Conservation (phyloP, 2,888 invertebrate genomes). For the Calliphora vomitoria region DNA sequence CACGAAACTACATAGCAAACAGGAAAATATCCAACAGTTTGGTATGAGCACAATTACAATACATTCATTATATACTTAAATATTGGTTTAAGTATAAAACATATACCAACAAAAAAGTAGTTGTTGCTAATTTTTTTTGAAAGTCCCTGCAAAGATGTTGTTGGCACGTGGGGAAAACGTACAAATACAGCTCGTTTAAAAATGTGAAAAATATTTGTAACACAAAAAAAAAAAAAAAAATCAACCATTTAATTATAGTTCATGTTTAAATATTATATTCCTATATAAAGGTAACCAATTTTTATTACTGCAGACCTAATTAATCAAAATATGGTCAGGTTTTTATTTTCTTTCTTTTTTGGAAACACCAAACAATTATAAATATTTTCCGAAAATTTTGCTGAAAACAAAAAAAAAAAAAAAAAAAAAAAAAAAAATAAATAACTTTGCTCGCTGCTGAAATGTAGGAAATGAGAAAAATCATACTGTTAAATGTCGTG, state of each 20-base stretch:
- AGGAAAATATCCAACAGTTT: slow-evolving; percentile 65
- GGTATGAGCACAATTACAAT: slow-evolving; percentile 52
- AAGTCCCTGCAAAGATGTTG: not conserved
- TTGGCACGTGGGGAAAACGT: not conserved
- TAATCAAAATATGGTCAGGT: slow-evolving; percentile 66
- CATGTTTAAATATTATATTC: slow-evolving; percentile 63
- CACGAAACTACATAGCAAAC: slow-evolving; percentile 63
- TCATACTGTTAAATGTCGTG: slow-evolving; percentile 72
- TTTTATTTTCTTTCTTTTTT: slow-evolving; percentile 10
- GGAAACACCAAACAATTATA: slow-evolving; percentile 44
- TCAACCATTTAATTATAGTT: slow-evolving; percentile 59
- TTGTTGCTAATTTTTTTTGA: not conserved
- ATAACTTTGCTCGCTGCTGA: slow-evolving; percentile 24
- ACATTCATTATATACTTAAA: slow-evolving; percentile 17
- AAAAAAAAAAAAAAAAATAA: not conserved
- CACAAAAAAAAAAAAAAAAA: slow-evolving; percentile 15
- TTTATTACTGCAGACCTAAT: slow-evolving; percentile 72
- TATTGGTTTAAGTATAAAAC: not conserved
- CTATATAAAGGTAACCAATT: slow-evolving; percentile 40
- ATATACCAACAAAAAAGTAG: not conserved
- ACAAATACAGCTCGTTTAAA: not conserved
- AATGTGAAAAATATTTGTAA: slow-evolving; percentile 23
- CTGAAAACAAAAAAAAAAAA: slow-evolving; percentile 12
- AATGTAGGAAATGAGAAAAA: slow-evolving; percentile 50
- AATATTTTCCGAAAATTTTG: slow-evolving; percentile 27